Evolutionary conservation across 37 sponge, comb jelly and placozoan genomes (phyloP).

Genomic region (Lycopodina hypogea): DNA sequence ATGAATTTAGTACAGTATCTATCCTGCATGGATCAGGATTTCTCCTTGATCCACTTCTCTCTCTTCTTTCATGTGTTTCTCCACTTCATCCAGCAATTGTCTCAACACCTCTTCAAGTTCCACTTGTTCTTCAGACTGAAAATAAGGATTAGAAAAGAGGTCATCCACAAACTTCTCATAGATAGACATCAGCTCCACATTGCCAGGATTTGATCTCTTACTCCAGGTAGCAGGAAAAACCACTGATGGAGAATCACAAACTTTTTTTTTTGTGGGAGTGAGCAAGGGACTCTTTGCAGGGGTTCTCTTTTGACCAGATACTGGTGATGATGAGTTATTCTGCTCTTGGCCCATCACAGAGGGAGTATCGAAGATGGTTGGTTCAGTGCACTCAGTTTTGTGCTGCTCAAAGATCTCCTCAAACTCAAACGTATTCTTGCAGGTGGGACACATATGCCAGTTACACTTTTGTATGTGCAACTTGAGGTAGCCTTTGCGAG

Average conservation of each 20-base stretch:
- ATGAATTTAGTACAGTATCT: no score
- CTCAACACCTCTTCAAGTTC: not conserved
- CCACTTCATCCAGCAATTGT: not conserved
- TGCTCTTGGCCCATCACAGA: no score
- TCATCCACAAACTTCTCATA: constrained; percentile 36
- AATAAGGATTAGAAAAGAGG: constrained; percentile 11
- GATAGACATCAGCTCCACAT: constrained; percentile 12
- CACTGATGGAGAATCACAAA: not conserved
- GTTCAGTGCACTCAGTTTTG: not conserved
- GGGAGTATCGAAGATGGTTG: not conserved
- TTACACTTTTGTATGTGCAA: constrained; percentile 30
- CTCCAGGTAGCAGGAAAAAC: not conserved
- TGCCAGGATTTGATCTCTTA: not conserved
- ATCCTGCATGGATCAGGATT: not conserved
- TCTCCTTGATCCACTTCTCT: not conserved
- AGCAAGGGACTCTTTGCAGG: no score
- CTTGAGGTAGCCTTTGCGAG: constrained; percentile 38
- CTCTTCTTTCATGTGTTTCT: not conserved
- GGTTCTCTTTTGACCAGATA: no score
- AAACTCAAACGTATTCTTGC: constrained; percentile 11
- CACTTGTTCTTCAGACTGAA: not conserved
- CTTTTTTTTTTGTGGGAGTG: constrained; percentile 10
- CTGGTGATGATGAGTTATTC: no score
- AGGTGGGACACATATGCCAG: constrained; percentile 14
- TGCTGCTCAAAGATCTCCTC: not conserved